Percentiles rank a stretch among this genome's conserved stretches.
These are phyloP conservation scores for Eriosoma lanigerum DNA, from an alignment of 1,140 invertebrate species.

Conservation along the genomic window DNA sequence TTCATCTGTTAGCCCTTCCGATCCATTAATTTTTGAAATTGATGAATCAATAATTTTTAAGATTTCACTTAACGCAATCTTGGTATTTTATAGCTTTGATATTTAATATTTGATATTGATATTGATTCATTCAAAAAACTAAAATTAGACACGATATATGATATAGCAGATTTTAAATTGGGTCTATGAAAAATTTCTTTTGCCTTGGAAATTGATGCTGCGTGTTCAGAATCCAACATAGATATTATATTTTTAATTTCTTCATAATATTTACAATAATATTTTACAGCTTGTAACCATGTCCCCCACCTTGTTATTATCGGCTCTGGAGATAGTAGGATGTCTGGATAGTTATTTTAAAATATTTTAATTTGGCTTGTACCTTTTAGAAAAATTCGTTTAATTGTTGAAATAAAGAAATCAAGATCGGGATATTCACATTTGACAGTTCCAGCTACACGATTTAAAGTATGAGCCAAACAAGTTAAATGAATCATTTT, in stretches of 20 bases:
- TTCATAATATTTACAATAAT: neutral
- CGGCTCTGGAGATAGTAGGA: slow-evolving; percentile 37
- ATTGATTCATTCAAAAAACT: neutral
- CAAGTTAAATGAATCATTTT: slow-evolving; percentile 26
- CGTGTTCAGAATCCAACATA: neutral
- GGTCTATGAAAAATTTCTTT: neutral
- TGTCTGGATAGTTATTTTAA: neutral
- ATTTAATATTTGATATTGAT: no score
- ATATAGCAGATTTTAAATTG: neutral
- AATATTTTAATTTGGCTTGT: neutral
- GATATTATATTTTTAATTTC: neutral
- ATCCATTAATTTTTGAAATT: neutral
- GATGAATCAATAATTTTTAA: no score
- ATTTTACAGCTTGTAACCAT: slow-evolving; percentile 26
- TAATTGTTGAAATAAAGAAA: slow-evolving; percentile 2
- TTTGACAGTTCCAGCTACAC: slow-evolving; percentile 5
- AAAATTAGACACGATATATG: neutral
- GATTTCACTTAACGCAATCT: no score
- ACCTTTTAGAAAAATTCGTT: slow-evolving; percentile 11
- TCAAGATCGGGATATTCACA: neutral
- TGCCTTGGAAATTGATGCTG: neutral
- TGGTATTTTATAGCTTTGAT: neutral
- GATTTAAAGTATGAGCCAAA: slow-evolving; percentile 6
- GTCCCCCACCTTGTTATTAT: slow-evolving; percentile 42
- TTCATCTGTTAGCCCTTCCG: neutral